These are phyloP conservation scores for Dichetophora obliterata DNA, from an alignment of 2,888 invertebrate species.

Conservation along the genomic window DNA sequence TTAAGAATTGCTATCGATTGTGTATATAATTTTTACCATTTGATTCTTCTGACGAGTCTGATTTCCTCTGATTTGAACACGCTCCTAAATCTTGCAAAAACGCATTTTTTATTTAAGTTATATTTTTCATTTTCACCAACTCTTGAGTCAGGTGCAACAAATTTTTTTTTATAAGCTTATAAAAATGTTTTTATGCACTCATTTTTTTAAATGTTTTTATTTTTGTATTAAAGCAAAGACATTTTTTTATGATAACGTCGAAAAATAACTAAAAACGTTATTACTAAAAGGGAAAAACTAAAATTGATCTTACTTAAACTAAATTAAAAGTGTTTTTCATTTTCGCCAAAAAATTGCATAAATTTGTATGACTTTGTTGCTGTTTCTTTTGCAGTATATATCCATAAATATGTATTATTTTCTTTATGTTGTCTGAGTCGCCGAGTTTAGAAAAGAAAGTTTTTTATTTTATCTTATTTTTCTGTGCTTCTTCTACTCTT, in stretches of 20 bases:
- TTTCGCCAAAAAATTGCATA: conserved; percentile 4
- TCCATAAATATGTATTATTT: neutral
- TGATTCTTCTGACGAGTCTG: no score
- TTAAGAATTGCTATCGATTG: no score
- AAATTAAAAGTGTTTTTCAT: neutral
- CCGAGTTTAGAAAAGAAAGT: conserved; percentile 44
- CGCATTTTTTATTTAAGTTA: neutral
- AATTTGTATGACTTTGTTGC: neutral
- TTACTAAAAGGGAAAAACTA: no score
- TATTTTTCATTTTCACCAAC: neutral
- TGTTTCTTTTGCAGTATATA: conserved; percentile 1
- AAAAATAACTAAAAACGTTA: neutral
- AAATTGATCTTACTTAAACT: no score
- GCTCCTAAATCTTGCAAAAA: no score
- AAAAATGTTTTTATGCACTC: neutral
- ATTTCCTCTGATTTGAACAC: no score
- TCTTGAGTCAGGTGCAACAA: neutral
- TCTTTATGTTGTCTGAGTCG: neutral
- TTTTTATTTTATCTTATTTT: conserved; percentile 37
- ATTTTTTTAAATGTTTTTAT: neutral
- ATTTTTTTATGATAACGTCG: neutral
- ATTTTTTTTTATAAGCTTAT: no score
- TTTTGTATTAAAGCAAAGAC: neutral
- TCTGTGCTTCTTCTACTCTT: conserved; percentile 32
- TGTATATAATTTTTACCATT: no score